A percentile compares a stretch with the other conserved stretches of the same genome.
Evolutionary conservation across 2,888 invertebrate genomes (phyloP).

Genomic region (Ernsta delagoae): DNA sequence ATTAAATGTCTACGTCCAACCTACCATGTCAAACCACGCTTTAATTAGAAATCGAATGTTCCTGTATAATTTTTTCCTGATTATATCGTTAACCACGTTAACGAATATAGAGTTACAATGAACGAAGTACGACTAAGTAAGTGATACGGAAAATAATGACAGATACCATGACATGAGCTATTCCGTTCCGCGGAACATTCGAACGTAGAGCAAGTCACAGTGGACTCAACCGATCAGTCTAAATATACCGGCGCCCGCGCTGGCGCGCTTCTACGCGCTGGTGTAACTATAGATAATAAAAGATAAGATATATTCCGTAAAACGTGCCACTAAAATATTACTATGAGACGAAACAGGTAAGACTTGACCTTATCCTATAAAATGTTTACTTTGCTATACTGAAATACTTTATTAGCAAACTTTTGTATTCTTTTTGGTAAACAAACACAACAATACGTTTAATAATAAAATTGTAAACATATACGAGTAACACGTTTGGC

Average conservation of each 20-base stretch:
- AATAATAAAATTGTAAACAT: conserved; percentile 62
- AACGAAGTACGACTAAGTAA: conserved; percentile 20
- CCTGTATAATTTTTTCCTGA: neutral
- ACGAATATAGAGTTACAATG: conserved; percentile 14
- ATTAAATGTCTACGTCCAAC: too few species aligned
- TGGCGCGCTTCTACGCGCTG: conserved; percentile 66
- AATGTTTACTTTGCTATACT: conserved; percentile 8
- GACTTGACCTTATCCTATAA: conserved; percentile 46
- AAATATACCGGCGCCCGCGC: conserved; percentile 79
- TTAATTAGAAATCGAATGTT: neutral
- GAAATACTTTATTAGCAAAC: neutral
- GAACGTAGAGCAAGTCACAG: conserved; percentile 66
- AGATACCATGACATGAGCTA: conserved; percentile 34
- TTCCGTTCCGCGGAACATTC: conserved; percentile 36
- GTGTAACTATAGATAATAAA: conserved; percentile 64
- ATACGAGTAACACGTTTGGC: conserved; percentile 51
- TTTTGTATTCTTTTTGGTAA: conserved; percentile 16
- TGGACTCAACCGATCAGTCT: conserved; percentile 67
- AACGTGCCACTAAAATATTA: conserved; percentile 63
- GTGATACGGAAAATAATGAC: conserved; percentile 31
- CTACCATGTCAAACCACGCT: too few species aligned
- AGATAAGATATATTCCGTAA: conserved; percentile 72
- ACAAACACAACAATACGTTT: conserved; percentile 28
- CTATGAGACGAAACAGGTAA: conserved; percentile 78
- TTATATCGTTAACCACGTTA: conserved; percentile 13